These are phyloP conservation scores for Ceyx erithaca DNA, from an alignment of 2,797 vertebrate genomes.

Conservation along the genomic window DNA sequence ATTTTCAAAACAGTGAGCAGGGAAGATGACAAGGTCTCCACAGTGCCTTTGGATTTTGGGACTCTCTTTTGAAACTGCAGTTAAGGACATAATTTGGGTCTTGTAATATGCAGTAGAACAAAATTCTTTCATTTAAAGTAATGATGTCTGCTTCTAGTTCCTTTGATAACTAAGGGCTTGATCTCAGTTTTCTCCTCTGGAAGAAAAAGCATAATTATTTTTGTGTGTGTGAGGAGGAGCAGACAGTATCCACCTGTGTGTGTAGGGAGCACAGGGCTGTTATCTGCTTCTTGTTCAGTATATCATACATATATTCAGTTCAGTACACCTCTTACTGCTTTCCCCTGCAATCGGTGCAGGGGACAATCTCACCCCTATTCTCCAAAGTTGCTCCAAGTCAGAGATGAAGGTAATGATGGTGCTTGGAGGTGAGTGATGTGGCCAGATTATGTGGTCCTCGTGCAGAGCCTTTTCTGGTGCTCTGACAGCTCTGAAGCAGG, in stretches of 20 bases:
- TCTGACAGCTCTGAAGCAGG: not conserved
- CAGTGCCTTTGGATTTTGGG: not conserved
- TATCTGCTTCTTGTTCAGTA: not conserved
- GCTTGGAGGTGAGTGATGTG: not conserved
- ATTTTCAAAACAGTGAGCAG: not conserved
- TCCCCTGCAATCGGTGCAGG: not conserved
- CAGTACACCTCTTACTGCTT: not conserved
- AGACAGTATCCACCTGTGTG: not conserved
- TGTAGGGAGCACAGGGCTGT: not conserved
- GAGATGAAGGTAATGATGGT: not conserved
- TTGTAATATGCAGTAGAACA: not conserved
- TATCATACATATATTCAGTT: not conserved
- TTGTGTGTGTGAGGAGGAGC: not conserved
- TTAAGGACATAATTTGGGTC: not conserved
- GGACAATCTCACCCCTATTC: rapidly evolving
- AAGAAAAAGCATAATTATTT: not conserved
- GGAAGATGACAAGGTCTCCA: not conserved
- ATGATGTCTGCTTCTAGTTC: not conserved
- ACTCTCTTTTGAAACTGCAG: not conserved
- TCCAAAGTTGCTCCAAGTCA: not conserved
- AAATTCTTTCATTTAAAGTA: not conserved
- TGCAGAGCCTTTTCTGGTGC: not conserved
- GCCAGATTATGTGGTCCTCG: not conserved
- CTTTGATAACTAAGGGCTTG: not conserved
- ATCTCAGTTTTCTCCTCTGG: not conserved